Conservation (phyloP, 2,113 vertebrate species). For the Gavialis gangeticus region DNA sequence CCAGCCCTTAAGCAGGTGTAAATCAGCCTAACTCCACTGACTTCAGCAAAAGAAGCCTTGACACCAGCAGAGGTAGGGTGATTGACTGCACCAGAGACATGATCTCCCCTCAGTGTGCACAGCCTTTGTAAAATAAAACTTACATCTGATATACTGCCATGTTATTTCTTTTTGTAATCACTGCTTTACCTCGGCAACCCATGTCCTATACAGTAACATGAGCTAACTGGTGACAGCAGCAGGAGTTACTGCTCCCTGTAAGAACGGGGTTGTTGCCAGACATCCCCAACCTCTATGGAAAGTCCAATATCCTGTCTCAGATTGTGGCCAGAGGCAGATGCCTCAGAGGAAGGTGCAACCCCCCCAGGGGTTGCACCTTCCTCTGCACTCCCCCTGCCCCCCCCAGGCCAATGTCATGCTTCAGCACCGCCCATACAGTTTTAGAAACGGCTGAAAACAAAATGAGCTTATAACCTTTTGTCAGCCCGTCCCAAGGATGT, state of each 20-base stretch:
- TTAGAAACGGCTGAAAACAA: constrained; percentile 55
- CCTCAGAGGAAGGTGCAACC: constrained; percentile 54
- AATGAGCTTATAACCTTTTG: constrained; percentile 80
- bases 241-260: fast-evolving
- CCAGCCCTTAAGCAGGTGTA: not conserved
- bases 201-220: fast-evolving
- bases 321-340: not conserved
- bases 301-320: constrained; percentile 13
- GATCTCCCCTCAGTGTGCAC: fast-evolving
- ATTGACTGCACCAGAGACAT: not conserved
- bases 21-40: not conserved
- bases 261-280: not conserved
- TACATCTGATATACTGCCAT: fast-evolving
- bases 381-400: no score
- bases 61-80: not conserved
- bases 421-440: not conserved
- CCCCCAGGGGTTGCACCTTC: no score
- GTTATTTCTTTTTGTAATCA: not conserved
- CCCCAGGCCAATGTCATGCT: not conserved
- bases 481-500: constrained; percentile 73
- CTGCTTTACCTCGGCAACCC: not conserved
- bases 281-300: not conserved
- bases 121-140: not conserved
- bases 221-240: not conserved
- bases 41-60: not conserved